Conservation (phyloP, 2,113 vertebrate genomes). For the Ceratotherium simum region DNA sequence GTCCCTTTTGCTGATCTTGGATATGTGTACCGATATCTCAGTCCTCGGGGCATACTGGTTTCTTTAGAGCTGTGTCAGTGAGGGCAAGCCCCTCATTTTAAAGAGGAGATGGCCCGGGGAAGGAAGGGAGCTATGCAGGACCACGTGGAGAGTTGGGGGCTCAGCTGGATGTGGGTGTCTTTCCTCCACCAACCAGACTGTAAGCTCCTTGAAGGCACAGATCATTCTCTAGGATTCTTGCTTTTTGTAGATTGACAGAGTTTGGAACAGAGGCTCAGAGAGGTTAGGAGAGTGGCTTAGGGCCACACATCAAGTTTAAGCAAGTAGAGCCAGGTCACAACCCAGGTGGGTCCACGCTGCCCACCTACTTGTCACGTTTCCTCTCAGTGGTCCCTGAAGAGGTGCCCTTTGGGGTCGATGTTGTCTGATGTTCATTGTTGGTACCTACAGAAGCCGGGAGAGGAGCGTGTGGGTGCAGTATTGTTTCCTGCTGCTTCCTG, state of each 20-base stretch:
- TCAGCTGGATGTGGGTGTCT: neutral
- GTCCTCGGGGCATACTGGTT: neutral
- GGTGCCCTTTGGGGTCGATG: neutral
- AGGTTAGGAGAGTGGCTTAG: neutral
- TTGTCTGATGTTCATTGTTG: neutral
- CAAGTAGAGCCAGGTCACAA: neutral
- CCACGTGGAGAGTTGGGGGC: neutral
- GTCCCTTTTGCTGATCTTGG: neutral
- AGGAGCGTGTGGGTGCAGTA: too few relatives aligned
- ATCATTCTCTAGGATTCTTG: neutral
- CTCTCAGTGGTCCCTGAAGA: neutral
- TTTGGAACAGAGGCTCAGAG: slow-evolving; percentile 29
- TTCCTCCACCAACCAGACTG: neutral
- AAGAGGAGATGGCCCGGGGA: neutral
- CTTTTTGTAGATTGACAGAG: neutral
- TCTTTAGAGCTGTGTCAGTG: neutral
- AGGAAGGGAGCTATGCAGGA: fast-evolving
- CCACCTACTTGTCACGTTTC: neutral
- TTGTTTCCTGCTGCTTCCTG: neutral
- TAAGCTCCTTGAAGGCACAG: neutral
- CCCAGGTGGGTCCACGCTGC: neutral
- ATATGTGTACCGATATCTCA: neutral
- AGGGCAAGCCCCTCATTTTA: neutral
- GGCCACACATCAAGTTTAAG: neutral
- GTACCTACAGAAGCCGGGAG: neutral